These are phyloP conservation scores for Goniozus legneri DNA, from an alignment of 1,140 invertebrate genomes.

Conservation along the genomic window DNA sequence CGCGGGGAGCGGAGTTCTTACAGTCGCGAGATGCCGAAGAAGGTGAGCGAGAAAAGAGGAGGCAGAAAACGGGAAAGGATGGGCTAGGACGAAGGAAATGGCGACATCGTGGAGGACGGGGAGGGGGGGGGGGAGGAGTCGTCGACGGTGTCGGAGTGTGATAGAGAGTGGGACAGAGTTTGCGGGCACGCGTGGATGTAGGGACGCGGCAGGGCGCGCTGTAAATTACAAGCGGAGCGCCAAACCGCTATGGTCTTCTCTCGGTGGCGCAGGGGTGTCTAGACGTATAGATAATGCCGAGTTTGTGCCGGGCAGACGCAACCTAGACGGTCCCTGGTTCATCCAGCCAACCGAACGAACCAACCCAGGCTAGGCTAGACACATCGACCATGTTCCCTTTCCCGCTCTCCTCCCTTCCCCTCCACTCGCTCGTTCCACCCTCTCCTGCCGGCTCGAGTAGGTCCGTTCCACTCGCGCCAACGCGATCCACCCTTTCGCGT, in stretches of 20 bases:
- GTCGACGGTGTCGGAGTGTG: neutral
- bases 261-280: conserved; percentile 34
- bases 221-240: conserved; percentile 37
- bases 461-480: too few species aligned
- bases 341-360: conserved; percentile 30
- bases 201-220: conserved; percentile 19
- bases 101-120: neutral
- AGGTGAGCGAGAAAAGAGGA: neutral
- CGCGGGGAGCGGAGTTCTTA: too few species aligned
- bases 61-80: neutral
- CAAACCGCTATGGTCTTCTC: conserved; percentile 33
- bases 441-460: too few species aligned
- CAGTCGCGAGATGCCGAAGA: neutral
- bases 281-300: conserved; percentile 37
- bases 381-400: conserved; percentile 35
- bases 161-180: neutral
- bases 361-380: conserved; percentile 36
- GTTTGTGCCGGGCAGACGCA: conserved; percentile 33
- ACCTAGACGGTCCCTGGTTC: conserved; percentile 35
- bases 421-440: neutral
- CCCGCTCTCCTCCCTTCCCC: conserved; percentile 9
- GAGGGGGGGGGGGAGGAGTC: neutral
- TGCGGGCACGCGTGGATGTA: conserved; percentile 6
- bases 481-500: conserved; percentile 7
- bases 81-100: neutral